A percentile compares a stretch with the other conserved stretches of the same genome.
Conservation (phyloP, 1,140 invertebrate genomes). For the Stratiolaelaps scimitus region DNA sequence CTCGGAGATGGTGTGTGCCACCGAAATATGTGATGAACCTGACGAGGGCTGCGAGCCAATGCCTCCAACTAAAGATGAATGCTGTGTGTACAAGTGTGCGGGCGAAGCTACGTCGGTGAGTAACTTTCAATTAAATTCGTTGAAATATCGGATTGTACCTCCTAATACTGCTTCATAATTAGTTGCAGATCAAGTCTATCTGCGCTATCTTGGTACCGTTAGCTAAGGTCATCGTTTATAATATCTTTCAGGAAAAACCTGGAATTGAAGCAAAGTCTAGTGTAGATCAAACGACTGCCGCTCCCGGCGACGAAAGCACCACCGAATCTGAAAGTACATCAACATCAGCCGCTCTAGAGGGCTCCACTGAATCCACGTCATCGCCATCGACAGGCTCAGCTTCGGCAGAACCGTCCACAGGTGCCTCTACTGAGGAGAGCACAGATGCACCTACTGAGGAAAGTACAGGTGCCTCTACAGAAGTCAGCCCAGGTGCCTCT, state of each 20-base stretch:
- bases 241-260: neutral
- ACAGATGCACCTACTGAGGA: neutral
- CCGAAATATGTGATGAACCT: conserved; percentile 9
- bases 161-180: no score
- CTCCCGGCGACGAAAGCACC: no score
- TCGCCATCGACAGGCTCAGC: no score
- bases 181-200: no score
- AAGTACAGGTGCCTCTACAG: neutral
- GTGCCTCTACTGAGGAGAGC: neutral
- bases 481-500: neutral
- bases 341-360: no score
- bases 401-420: no score
- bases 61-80: conserved; percentile 17
- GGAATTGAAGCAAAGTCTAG: conserved; percentile 4
- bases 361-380: no score
- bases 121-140: neutral
- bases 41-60: conserved; percentile 8
- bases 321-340: no score
- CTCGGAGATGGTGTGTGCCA: conserved; percentile 40
- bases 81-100: conserved; percentile 11
- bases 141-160: no score
- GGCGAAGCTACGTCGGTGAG: conserved; percentile 8
- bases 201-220: no score
- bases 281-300: neutral
- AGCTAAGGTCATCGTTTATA: no score